phyloP scores from a whole-genome alignment of 2,113 vertebrate species.

The Sphaerodactylus townsendi region DNA sequence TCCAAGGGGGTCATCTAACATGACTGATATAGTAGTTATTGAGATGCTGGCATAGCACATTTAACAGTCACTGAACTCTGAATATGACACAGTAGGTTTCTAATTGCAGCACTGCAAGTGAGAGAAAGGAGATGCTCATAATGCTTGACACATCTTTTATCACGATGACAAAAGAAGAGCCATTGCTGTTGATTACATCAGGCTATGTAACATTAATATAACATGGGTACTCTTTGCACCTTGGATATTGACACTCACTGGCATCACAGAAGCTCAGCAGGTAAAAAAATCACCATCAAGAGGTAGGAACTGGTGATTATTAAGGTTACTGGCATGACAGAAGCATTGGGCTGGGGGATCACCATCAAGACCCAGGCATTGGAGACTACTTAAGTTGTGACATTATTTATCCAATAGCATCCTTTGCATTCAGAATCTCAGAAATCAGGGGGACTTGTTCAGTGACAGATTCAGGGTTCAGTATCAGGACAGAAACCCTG shows the following conservation, averaged over 20 bases:
- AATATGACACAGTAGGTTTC: conserved; percentile 65
- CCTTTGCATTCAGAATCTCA: too few relatives aligned
- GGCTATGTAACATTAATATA: conserved; percentile 23
- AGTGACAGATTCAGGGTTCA: too few relatives aligned
- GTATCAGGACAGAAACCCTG: too few relatives aligned
- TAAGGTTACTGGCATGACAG: conserved; percentile 9
- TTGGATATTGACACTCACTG: conserved; percentile 39
- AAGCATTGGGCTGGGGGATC: not conserved
- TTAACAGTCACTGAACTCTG: conserved; percentile 63
- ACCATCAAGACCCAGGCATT: too few relatives aligned
- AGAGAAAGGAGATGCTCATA: conserved; percentile 47
- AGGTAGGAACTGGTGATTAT: not conserved
- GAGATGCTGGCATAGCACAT: conserved; percentile 52
- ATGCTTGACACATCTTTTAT: conserved; percentile 58
- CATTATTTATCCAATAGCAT: too few relatives aligned
- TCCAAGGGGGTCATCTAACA: conserved; percentile 73
- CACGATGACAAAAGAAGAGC: conserved; percentile 47
- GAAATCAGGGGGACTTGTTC: too few relatives aligned
- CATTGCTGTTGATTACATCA: conserved; percentile 47
- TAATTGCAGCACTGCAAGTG: conserved; percentile 60
- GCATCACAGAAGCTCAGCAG: not conserved
- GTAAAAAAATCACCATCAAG: conserved; percentile 15
- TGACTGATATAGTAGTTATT: conserved; percentile 75
- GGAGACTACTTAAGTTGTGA: too few relatives aligned
- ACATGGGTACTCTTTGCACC: conserved; percentile 35